Conservation (phyloP, 2,797 vertebrate genomes). For the Pristis pectinata region DNA sequence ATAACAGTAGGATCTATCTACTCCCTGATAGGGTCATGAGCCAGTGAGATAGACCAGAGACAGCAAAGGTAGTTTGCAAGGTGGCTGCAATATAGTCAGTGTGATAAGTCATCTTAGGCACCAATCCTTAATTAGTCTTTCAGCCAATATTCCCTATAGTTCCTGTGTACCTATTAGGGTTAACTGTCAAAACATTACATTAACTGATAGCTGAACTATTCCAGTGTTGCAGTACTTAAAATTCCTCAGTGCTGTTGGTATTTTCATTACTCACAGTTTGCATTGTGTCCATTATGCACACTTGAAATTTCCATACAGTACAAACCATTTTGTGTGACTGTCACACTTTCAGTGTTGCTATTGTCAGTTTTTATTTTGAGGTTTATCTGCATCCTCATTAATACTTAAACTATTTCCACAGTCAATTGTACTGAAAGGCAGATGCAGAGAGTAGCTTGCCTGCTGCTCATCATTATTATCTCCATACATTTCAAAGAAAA, state of each 20-base stretch:
- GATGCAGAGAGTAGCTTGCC: neutral
- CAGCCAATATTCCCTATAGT: neutral
- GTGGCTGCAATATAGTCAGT: neutral
- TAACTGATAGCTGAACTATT: neutral
- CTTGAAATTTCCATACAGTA: neutral
- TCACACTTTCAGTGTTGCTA: neutral
- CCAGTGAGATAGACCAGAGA: neutral
- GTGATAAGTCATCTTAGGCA: neutral
- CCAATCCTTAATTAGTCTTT: slow-evolving; percentile 1
- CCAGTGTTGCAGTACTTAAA: neutral
- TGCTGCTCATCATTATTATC: neutral
- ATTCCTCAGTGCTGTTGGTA: neutral
- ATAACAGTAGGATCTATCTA: no score
- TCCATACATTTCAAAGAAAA: neutral
- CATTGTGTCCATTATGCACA: no score
- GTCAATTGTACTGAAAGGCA: no score
- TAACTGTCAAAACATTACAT: neutral
- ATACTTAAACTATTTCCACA: neutral
- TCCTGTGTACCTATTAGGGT: neutral
- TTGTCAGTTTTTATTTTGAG: neutral
- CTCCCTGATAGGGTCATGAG: no score
- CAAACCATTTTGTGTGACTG: neutral
- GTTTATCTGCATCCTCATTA: neutral
- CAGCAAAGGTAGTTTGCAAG: no score
- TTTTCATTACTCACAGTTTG: neutral